Evolutionary conservation across 2,888 invertebrate species (phyloP).

Genomic region (Muschampia plurimacula): DNA sequence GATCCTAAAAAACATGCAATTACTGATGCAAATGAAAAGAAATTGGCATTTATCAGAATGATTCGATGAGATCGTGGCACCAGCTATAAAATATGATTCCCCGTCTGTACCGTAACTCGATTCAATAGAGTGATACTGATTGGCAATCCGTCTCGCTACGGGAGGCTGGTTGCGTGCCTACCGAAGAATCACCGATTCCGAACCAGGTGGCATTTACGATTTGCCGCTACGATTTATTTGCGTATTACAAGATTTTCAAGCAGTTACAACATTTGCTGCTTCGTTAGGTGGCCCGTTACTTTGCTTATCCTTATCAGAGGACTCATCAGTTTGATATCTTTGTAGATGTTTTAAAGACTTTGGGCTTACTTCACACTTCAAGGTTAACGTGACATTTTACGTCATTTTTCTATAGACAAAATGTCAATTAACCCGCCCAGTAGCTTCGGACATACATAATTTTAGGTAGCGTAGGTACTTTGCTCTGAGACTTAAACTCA

Average conservation of each 20-base stretch:
- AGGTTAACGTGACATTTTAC: too few species aligned
- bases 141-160: slow-evolving; percentile 64
- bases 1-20: not conserved
- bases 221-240: slow-evolving; percentile 62
- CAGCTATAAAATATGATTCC: slow-evolving; percentile 8
- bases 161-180: slow-evolving; percentile 56
- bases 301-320: not conserved
- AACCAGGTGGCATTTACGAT: slow-evolving; percentile 60
- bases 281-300: slow-evolving; percentile 45
- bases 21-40: not conserved
- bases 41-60: not conserved
- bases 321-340: not conserved
- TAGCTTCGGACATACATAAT: too few species aligned
- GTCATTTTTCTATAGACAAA: too few species aligned
- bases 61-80: slow-evolving; percentile 3
- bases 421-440: too few species aligned
- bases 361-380: too few species aligned
- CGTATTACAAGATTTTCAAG: slow-evolving; percentile 42
- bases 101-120: slow-evolving; percentile 51
- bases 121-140: slow-evolving; percentile 61
- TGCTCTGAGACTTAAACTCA: too few species aligned
- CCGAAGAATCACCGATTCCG: slow-evolving; percentile 63
- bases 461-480: too few species aligned
- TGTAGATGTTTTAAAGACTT: not conserved
- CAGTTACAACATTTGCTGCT: slow-evolving; percentile 54